Base-by-base conservation (phyloP, 1,140 invertebrate genomes). In the Meloidogyne exigua region DNA sequence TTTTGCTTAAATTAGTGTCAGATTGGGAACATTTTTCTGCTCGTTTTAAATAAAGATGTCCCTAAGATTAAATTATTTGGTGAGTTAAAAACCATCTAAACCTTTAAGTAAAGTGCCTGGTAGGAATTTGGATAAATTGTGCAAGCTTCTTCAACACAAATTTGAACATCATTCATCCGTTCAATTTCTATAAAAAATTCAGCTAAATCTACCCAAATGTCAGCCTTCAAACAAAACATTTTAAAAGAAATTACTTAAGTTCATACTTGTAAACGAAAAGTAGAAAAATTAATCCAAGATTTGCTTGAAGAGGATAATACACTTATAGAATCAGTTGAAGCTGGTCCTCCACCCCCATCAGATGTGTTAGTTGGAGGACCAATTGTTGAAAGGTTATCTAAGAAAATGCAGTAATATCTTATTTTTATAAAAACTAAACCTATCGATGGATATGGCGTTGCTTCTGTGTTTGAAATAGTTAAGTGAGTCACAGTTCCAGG, bases 71-170 rank as follows among this genome's bases (percentile, higher is more conserved):
- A 81, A 79, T 18, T 71, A 44, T 13, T 39, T 66, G 23, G 12
- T 77, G 21, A 79, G 32, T 18, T 44, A 81, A 70, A 7, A 21
- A 44, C 18, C 15, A 11, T 21, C 0, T 36, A n/a, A 18, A 81
- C 83, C 79, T 86, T 87, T 21, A 87, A 73, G 72, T 86, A 87
- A 67, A 87, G 72, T 23, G 84, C 86, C 49, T 87, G 86, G 66
- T 85, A 77, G 12, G 86, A 87, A 49, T 84, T 78, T 18, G 86
- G 86, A 64, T 87, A 87, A 49, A 84, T 66, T 23, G 65, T 70
- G 39, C 81, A 84, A 4, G 84, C 85, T 77, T 87, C 85, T 68
- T 86, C 86, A 15, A 87, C 83, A 66, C 87, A 88, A 28, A 76
- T 66, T 23, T 83, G 82, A 0, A 87, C 72, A 36, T 87, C 85